A percentile compares a stretch with the other conserved stretches of the same genome.
These are phyloP conservation scores for Coenonympha glycerion DNA, from an alignment of 2,888 invertebrate genomes.

Conservation along the genomic window DNA sequence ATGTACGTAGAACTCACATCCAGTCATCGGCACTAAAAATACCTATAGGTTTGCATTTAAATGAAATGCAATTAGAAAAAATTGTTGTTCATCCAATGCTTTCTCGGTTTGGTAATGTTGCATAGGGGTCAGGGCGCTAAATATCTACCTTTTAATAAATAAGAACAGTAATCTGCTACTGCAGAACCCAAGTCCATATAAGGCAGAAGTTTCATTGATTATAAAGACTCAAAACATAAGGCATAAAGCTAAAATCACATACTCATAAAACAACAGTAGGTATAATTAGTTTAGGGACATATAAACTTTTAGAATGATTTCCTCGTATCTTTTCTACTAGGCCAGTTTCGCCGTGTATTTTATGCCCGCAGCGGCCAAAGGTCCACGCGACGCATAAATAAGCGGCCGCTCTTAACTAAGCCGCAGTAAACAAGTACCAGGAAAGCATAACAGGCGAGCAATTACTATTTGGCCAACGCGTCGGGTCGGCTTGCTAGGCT, in stretches of 20 bases:
- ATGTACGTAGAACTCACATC: too few species aligned
- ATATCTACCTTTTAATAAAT: too few species aligned
- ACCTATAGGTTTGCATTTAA: too few species aligned
- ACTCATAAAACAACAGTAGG: background rate
- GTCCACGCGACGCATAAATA: conserved; percentile 28
- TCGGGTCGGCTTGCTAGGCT: conserved; percentile 28
- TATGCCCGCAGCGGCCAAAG: conserved; percentile 17
- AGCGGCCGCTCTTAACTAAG: conserved; percentile 42
- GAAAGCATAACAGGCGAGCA: conserved; percentile 43
- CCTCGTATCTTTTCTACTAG: conserved; percentile 36
- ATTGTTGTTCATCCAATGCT: too few species aligned
- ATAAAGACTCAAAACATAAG: too few species aligned
- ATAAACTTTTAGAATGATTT: conserved; percentile 19
- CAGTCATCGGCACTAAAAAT: too few species aligned
- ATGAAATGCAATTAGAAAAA: too few species aligned
- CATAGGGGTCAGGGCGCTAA: too few species aligned
- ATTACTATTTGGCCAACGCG: conserved; percentile 45
- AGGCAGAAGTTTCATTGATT: too few species aligned
- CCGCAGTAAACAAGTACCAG: conserved; percentile 40
- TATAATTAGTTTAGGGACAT: conserved; percentile 4
- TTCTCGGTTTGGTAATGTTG: too few species aligned
- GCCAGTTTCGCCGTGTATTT: conserved; percentile 30
- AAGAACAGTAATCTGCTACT: too few species aligned
- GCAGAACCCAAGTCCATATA: background rate
- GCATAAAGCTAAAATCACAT: background rate